Evolutionary conservation across 2,113 vertebrate genomes (phyloP).

Genomic region (Eulemur macaco): DNA sequence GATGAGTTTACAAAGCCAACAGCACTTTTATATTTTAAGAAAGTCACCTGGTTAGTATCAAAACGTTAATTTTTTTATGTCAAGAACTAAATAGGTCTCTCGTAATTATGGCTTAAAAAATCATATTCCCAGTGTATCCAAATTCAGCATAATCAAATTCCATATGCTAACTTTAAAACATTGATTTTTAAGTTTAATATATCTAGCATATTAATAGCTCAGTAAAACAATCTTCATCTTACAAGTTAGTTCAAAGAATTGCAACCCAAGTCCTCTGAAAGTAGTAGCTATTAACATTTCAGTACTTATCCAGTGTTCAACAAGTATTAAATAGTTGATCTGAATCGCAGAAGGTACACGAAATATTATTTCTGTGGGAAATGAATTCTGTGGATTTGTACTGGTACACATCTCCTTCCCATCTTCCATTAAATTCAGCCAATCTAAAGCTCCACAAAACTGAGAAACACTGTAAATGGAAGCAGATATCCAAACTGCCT

Average conservation of each 20-base stretch:
- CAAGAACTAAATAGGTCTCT: conserved; percentile 28
- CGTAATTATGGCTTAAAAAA: conserved; percentile 8
- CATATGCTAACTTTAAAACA: not conserved
- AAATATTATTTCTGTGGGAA: conserved; percentile 29
- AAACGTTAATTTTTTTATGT: not conserved
- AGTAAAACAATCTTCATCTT: conserved; percentile 33
- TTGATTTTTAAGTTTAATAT: not conserved
- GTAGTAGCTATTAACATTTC: conserved; percentile 29
- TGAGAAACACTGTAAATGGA: conserved; percentile 28
- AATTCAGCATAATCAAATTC: conserved; percentile 20
- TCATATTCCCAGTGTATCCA: not conserved
- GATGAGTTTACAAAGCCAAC: conserved; percentile 35
- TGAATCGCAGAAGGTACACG: not conserved
- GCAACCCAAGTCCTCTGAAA: not conserved
- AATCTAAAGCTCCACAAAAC: not conserved
- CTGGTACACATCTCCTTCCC: not conserved
- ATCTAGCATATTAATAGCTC: not conserved
- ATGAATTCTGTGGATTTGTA: not conserved
- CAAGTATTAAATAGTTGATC: not conserved
- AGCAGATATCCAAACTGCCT: conserved; percentile 2
- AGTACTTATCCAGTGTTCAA: not conserved
- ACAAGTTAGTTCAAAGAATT: not conserved
- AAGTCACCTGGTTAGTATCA: not conserved
- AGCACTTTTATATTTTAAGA: conserved; percentile 22
- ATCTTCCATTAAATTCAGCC: not conserved